phyloP scores from a whole-genome alignment of 1,140 invertebrate genomes.

The Pachypeltis micranthus region DNA sequence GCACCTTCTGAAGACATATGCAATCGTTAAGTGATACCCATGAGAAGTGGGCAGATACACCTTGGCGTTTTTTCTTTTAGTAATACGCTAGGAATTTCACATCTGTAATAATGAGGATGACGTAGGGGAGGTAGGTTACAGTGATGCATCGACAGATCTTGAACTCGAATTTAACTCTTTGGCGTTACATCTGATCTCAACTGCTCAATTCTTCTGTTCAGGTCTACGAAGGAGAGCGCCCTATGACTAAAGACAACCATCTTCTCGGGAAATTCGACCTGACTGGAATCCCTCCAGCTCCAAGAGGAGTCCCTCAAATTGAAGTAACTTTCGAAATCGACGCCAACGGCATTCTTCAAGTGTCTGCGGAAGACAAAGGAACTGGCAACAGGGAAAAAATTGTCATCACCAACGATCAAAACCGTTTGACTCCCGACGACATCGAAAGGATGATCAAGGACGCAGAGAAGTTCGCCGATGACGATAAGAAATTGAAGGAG shows the following conservation, averaged over 20 bases:
- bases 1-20: too few species aligned
- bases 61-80: too few species aligned
- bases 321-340: conserved; percentile 99
- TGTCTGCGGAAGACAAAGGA: conserved; percentile 95
- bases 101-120: too few species aligned
- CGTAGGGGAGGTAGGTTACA: too few species aligned
- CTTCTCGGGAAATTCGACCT: conserved; percentile 95
- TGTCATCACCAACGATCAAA: conserved; percentile 97
- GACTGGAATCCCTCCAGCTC: conserved; percentile 94
- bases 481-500: conserved; percentile 96
- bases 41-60: too few species aligned
- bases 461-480: conserved; percentile 96
- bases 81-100: too few species aligned
- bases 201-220: conserved; percentile 41
- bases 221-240: conserved; percentile 93
- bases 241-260: conserved; percentile 99
- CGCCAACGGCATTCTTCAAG: conserved; percentile 93
- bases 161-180: too few species aligned
- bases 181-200: too few species aligned
- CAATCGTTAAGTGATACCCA: too few species aligned
- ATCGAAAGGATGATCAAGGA: conserved; percentile 99
- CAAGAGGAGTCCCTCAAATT: conserved; percentile 96
- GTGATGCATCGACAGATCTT: too few species aligned
- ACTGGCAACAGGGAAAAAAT: conserved; percentile 98
- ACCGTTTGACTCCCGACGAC: conserved; percentile 90